Evolutionary conservation across 1,140 invertebrate genomes (phyloP).

Genomic region (Drosophila melanica): DNA sequence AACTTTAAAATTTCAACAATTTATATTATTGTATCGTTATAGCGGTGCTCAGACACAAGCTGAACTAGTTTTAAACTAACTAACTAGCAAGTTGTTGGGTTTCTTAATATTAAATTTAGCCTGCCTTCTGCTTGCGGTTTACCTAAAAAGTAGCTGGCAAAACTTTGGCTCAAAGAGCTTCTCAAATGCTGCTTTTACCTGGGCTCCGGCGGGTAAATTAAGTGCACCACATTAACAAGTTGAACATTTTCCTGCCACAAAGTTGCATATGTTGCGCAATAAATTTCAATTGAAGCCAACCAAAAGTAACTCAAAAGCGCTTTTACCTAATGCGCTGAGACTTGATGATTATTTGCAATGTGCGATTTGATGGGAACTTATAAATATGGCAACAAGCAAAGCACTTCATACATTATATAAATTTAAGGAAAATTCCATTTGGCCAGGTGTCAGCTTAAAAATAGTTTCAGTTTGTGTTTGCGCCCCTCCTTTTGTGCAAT

Average conservation of each 20-base stretch:
- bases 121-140: background rate
- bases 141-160: background rate
- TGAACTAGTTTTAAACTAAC: background rate
- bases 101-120: background rate
- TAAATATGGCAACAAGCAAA: background rate
- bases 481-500: background rate
- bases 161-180: conserved; percentile 12
- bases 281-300: conserved; percentile 36
- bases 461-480: background rate
- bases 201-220: conserved; percentile 8
- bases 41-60: no score
- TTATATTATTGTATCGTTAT: no score
- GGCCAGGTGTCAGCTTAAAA: conserved; percentile 12
- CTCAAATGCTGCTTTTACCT: background rate
- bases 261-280: conserved; percentile 25
- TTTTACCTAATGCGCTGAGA: conserved; percentile 27
- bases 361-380: background rate
- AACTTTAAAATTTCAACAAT: no score
- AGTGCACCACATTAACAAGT: conserved; percentile 26
- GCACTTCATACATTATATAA: conserved; percentile 1
- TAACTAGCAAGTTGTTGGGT: background rate
- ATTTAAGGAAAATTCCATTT: conserved; percentile 21
- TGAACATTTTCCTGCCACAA: conserved; percentile 11
- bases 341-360: conserved; percentile 5
- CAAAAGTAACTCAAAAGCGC: conserved; percentile 31